phyloP scores from a whole-genome alignment of 2,113 vertebrate genomes.

The Crocuta crocuta region DNA sequence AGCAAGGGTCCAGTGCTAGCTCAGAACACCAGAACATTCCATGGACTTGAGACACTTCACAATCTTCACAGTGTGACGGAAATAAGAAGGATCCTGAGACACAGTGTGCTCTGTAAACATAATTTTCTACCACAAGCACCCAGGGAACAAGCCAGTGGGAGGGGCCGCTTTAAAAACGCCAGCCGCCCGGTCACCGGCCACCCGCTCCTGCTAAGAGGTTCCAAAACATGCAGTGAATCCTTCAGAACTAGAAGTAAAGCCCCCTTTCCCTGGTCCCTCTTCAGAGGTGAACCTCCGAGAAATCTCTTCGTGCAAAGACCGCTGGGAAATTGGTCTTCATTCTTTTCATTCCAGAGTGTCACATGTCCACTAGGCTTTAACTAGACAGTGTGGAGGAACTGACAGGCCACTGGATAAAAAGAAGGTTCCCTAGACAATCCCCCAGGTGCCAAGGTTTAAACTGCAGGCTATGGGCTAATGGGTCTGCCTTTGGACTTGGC shows the following conservation, averaged over 20 bases:
- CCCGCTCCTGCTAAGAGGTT: neutral
- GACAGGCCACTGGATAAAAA: neutral
- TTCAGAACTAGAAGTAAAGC: too few species aligned
- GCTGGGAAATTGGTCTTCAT: neutral
- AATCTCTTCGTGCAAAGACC: neutral
- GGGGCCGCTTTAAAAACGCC: neutral
- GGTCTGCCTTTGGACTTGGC: neutral
- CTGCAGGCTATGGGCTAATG: neutral
- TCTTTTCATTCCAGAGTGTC: too few species aligned
- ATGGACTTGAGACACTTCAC: neutral
- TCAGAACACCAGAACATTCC: neutral
- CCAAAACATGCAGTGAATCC: neutral
- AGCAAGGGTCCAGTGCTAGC: neutral
- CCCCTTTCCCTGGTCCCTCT: neutral
- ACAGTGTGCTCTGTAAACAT: neutral
- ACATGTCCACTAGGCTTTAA: neutral
- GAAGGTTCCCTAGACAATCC: neutral
- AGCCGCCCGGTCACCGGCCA: neutral
- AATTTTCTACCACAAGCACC: neutral
- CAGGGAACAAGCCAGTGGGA: neutral
- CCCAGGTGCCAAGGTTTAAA: fast-evolving
- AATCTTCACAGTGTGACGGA: neutral
- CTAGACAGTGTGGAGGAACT: neutral
- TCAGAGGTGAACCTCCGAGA: neutral
- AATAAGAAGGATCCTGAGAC: neutral